These are phyloP conservation scores for Norana najaformis DNA, from an alignment of 2,888 invertebrate genomes.

Conservation along the genomic window DNA sequence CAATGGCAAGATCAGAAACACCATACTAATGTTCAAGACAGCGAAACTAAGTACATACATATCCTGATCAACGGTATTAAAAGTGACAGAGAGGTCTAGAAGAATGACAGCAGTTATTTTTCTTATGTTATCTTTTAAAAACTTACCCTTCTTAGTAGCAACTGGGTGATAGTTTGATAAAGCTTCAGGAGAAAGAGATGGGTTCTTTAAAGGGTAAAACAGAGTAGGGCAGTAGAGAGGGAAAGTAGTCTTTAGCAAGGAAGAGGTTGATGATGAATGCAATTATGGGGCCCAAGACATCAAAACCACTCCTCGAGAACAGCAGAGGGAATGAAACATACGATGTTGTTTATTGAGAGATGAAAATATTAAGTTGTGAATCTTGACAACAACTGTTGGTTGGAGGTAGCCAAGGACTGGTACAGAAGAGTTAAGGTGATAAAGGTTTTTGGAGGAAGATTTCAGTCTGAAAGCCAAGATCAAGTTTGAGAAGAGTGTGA, in stretches of 20 bases:
- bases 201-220: background rate
- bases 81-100: background rate
- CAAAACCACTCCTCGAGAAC: background rate
- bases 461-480: too few species aligned
- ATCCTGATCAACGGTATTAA: background rate
- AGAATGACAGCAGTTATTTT: background rate
- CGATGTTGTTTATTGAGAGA: background rate
- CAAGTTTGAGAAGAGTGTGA: too few species aligned
- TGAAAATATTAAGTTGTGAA: background rate
- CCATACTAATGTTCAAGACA: background rate
- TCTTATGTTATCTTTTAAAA: background rate
- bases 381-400: background rate
- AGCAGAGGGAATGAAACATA: background rate
- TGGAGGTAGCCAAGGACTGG: too few species aligned
- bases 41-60: background rate
- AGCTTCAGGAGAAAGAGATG: background rate
- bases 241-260: background rate
- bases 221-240: background rate
- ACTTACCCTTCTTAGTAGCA: background rate
- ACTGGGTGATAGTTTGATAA: background rate
- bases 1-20: background rate
- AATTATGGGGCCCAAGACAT: background rate
- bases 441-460: too few species aligned
- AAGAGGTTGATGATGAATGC: background rate
- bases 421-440: too few species aligned